phyloP scores from a whole-genome alignment of 2,888 invertebrate species.

The Luperina testacea region DNA sequence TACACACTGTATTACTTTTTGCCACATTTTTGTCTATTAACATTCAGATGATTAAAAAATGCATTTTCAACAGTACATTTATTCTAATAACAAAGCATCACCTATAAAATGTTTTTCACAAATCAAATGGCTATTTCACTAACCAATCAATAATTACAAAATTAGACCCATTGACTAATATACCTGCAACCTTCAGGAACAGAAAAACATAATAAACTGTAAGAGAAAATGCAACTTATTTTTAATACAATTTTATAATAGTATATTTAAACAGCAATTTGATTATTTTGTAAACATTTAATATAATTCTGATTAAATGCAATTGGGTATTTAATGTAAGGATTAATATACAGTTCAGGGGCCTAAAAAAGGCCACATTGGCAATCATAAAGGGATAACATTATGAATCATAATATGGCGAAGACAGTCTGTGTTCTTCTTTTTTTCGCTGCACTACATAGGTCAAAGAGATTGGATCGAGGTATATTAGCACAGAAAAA shows the following conservation, averaged over 20 bases:
- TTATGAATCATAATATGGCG: too few species aligned
- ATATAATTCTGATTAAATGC: slow-evolving; percentile 65
- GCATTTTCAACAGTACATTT: slow-evolving; percentile 74
- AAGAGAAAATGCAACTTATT: slow-evolving; percentile 71
- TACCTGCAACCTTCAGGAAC: slow-evolving; percentile 58
- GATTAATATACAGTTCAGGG: slow-evolving; percentile 51
- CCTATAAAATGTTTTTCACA: slow-evolving; percentile 78
- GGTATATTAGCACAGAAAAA: too few species aligned
- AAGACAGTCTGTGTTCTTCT: too few species aligned
- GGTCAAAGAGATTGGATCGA: too few species aligned
- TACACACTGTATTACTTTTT: slow-evolving; percentile 48
- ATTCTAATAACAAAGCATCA: slow-evolving; percentile 85
- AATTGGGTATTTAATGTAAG: slow-evolving; percentile 46
- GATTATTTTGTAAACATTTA: slow-evolving; percentile 61
- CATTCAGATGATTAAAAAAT: slow-evolving; percentile 56
- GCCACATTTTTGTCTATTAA: slow-evolving; percentile 34
- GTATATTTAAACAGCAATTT: slow-evolving; percentile 63
- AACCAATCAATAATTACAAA: slow-evolving; percentile 69
- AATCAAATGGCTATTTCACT: slow-evolving; percentile 70
- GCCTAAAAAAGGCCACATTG: too few species aligned
- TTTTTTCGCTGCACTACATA: too few species aligned
- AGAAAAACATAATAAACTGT: slow-evolving; percentile 56
- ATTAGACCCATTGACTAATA: slow-evolving; percentile 67
- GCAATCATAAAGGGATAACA: too few species aligned
- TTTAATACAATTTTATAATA: slow-evolving; percentile 58